Evolutionary conservation across 2,888 invertebrate genomes (phyloP).

Genomic region (Aphrophora alni): DNA sequence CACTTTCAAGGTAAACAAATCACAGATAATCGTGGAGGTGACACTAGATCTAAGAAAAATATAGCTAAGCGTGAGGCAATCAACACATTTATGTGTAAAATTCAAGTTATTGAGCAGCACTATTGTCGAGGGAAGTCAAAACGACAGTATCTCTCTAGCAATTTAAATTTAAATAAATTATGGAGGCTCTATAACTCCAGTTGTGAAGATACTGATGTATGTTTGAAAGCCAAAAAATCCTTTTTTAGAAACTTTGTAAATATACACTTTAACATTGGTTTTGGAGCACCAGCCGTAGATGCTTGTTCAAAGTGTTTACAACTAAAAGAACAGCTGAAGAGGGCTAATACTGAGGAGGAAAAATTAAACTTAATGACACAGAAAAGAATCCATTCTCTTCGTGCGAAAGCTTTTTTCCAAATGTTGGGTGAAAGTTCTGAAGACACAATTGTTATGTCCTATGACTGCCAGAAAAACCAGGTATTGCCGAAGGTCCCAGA

Average conservation of each 20-base stretch:
- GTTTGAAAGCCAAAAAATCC: too few species aligned
- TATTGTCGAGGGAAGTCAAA: conserved; percentile 21
- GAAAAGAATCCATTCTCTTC: background rate
- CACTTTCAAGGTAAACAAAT: conserved; percentile 11
- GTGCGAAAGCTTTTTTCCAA: background rate
- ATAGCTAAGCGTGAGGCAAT: conserved; percentile 20
- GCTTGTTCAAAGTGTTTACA: background rate
- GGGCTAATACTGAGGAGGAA: background rate
- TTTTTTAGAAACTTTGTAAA: too few species aligned
- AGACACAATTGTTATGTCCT: background rate
- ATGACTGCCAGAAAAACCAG: conserved; percentile 53
- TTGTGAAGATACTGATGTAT: too few species aligned
- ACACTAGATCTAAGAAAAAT: conserved; percentile 9
- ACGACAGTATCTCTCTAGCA: conserved; percentile 17
- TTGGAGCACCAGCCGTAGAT: conserved; percentile 7
- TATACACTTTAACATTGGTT: background rate
- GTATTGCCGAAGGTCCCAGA: conserved; percentile 53
- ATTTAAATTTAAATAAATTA: background rate
- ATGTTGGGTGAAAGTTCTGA: background rate
- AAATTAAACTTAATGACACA: background rate
- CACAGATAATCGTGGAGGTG: conserved; percentile 21
- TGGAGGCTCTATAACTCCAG: too few species aligned
- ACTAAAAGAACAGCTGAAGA: too few species aligned
- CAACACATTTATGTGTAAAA: conserved; percentile 19
- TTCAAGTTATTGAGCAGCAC: conserved; percentile 18